Percentiles rank a stretch among this genome's conserved stretches.
These are phyloP conservation scores for Meteorus cinctellus DNA, from an alignment of 2,888 invertebrate species.

Conservation along the genomic window DNA sequence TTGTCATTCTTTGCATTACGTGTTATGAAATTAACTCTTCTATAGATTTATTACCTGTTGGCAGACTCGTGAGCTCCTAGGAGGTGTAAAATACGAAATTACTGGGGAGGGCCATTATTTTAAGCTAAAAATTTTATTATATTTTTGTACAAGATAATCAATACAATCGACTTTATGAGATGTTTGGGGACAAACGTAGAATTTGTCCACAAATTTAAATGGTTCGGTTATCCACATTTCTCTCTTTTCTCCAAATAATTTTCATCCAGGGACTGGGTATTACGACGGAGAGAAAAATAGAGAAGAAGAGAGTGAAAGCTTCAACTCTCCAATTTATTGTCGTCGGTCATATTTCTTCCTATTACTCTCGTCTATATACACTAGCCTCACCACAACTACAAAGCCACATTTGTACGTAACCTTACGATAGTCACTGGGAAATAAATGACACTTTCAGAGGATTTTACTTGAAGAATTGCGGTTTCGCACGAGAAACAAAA, in stretches of 20 bases:
- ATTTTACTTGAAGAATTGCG: slow-evolving; percentile 27
- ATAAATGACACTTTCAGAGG: slow-evolving; percentile 20
- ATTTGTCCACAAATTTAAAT: not conserved
- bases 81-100: not conserved
- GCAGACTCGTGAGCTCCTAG: not conserved
- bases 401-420: not conserved
- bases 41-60: not conserved
- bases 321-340: slow-evolving; percentile 54
- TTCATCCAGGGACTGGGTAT: not conserved
- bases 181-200: not conserved
- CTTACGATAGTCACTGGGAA: slow-evolving; percentile 40
- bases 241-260: not conserved
- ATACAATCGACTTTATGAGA: not conserved
- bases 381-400: slow-evolving; percentile 7
- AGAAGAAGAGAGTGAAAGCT: slow-evolving; percentile 47
- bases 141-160: not conserved
- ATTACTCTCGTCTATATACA: slow-evolving; percentile 1
- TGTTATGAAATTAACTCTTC: not conserved
- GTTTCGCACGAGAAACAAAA: slow-evolving; percentile 39
- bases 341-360: slow-evolving; percentile 49
- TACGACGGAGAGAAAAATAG: not conserved
- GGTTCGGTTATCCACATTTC: too few species aligned
- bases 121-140: not conserved
- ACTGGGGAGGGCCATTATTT: not conserved
- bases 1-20: too few species aligned